Base-by-base conservation (phyloP, 2,797 vertebrate genomes). In the Macrochelys suwanniensis region DNA sequence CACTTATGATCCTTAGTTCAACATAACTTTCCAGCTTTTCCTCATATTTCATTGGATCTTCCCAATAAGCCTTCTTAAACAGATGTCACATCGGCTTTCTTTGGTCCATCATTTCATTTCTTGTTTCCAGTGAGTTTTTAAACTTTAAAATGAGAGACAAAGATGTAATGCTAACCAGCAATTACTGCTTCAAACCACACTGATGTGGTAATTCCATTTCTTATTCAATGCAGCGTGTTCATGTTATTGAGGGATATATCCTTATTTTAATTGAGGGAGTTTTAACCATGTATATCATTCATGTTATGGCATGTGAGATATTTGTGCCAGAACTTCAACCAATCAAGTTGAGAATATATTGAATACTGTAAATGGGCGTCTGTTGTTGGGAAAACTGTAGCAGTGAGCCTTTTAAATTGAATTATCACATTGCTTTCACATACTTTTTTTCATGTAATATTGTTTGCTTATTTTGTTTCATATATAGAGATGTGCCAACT, bases 401-500 rank as follows among this genome's bases (percentile, higher is more conserved):
- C 80, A 84, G 6, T 15, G 26, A 88, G 23, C 11, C 5, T 90
- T 88, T 61, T 79, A 89, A 85, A 79, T 85, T 5, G 2, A 91
- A 82, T 91, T 15, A 33, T 93, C 82, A 7, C 17, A 54, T 23
- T 56, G 49, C 37, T 84, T 90, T 94, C 42, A 92, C 59, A 86
- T 91, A 90, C 54, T 31, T 80, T 9, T 82, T 90, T 82, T 65
- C 94, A 83, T 71, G 51, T 11, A 23, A 49, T 54, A 1, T 53
- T 76, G 12, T 80, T 88, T 42, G 2, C 33, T 87, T 21, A 71
- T 68, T 95, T 95, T 96, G 49, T 47, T 77, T 59, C 79, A 87
- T 80, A 6, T 17, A 83, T 4, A 79, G 37, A 59, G 89, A 65
- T 15, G 33, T 49, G 13, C 3, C 50, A 94, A 5, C 88, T 68